A percentile compares a stretch with the other conserved stretches of the same genome.
phyloP scores from a whole-genome alignment of 35 echinoderm and acorn worm species.

The Diadema setosum region DNA sequence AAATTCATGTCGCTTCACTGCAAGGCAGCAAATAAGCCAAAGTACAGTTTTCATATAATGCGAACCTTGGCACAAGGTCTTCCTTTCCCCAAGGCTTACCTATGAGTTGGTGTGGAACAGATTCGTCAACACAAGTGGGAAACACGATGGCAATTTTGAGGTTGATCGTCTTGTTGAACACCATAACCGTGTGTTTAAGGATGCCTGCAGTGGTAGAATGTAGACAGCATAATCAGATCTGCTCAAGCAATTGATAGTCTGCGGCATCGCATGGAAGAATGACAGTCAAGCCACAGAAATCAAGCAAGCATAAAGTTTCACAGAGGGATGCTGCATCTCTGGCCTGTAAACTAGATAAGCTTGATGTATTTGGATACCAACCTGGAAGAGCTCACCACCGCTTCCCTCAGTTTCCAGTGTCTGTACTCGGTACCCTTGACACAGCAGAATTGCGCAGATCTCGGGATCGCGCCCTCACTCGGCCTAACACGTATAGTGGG shows the following conservation, averaged over 20 bases:
- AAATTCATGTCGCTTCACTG: slow-evolving; percentile 52
- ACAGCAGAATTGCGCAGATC: neutral
- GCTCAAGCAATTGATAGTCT: slow-evolving; percentile 24
- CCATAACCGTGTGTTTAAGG: slow-evolving; percentile 60
- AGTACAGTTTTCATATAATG: slow-evolving; percentile 43
- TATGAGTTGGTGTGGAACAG: slow-evolving; percentile 54
- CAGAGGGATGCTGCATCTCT: neutral
- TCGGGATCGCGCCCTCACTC: no score
- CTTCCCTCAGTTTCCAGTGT: slow-evolving; percentile 19
- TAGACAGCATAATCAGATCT: slow-evolving; percentile 39
- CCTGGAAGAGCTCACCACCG: slow-evolving; percentile 32
- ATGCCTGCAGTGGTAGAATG: slow-evolving; percentile 17
- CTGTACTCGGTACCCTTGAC: neutral
- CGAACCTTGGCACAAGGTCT: slow-evolving; percentile 22
- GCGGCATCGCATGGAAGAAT: neutral
- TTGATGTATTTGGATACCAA: neutral
- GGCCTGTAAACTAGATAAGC: slow-evolving; percentile 14
- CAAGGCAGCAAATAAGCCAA: slow-evolving; percentile 27
- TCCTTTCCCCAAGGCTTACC: slow-evolving; percentile 9
- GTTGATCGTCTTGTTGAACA: slow-evolving; percentile 55
- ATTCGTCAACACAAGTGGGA: slow-evolving; percentile 36
- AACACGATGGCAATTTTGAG: slow-evolving; percentile 35
- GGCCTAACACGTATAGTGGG: no score
- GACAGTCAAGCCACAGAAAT: neutral
- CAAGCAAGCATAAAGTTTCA: slow-evolving; percentile 7